phyloP scores from a whole-genome alignment of 2,113 vertebrate species.

The human region DNA sequence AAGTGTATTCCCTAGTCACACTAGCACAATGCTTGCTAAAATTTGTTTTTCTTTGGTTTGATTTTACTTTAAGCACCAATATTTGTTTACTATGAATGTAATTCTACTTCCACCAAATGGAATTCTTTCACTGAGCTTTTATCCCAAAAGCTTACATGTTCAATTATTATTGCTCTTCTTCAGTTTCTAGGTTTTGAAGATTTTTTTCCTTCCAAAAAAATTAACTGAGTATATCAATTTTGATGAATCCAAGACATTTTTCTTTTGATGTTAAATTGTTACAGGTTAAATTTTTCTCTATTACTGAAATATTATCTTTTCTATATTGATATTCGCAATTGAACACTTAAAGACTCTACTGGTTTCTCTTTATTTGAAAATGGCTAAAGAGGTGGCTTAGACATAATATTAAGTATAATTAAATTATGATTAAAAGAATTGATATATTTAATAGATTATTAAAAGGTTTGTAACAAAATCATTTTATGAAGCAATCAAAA shows the following conservation, averaged over 20 bases:
- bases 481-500: background rate
- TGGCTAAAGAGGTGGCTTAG: background rate
- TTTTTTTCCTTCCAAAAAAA: background rate
- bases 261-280: conserved; percentile 4
- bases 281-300: background rate
- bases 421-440: background rate
- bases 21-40: background rate
- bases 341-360: background rate
- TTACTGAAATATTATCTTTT: conserved; percentile 8
- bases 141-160: background rate
- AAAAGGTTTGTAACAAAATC: background rate
- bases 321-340: background rate
- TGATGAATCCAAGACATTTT: background rate
- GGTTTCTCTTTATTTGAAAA: conserved; percentile 26
- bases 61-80: conserved; percentile 20
- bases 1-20: background rate
- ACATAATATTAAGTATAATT: conserved; percentile 1
- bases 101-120: background rate
- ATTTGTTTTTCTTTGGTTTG: background rate
- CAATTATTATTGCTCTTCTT: background rate
- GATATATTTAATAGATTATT: background rate
- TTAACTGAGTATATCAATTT: background rate
- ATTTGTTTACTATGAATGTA: background rate
- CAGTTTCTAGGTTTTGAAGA: background rate
- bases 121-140: conserved; percentile 2